These are phyloP conservation scores for Drosophila lowei DNA, from an alignment of 1,140 invertebrate genomes.

Conservation along the genomic window DNA sequence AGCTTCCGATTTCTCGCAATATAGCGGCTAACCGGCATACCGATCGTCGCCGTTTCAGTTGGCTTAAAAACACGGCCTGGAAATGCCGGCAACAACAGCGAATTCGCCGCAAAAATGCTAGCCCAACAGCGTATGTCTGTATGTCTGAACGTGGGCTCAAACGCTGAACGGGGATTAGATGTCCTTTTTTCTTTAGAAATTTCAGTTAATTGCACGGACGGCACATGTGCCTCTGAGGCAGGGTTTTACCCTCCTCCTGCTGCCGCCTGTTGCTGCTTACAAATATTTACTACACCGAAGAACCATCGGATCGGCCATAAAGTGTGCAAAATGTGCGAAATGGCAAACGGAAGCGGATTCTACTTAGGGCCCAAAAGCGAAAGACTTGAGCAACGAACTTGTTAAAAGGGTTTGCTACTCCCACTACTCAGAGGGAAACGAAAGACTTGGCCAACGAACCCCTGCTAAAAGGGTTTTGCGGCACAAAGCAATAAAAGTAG, in stretches of 20 bases:
- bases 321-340: conserved; percentile 57
- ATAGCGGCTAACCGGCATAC: conserved; percentile 21
- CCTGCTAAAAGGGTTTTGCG: conserved; percentile 13
- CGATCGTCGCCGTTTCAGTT: conserved; percentile 41
- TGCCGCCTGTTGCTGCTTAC: conserved; percentile 24
- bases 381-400: conserved; percentile 57
- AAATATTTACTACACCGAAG: conserved; percentile 43
- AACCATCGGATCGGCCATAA: conserved; percentile 20
- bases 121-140: conserved; percentile 10
- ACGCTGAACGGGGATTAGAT: conserved; percentile 44
- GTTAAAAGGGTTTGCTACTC: conserved; percentile 25
- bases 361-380: conserved; percentile 26
- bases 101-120: conserved; percentile 41
- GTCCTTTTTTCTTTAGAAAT: conserved; percentile 50
- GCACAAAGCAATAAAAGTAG: conserved; percentile 1
- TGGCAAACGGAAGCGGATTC: conserved; percentile 63
- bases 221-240: conserved; percentile 40
- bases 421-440: neutral
- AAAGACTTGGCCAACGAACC: conserved; percentile 17
- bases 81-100: conserved; percentile 31
- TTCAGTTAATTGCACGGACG: conserved; percentile 33
- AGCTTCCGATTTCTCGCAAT: conserved; percentile 42
- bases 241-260: conserved; percentile 28
- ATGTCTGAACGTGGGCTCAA: conserved; percentile 31
- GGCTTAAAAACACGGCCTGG: conserved; percentile 37